Conservation (phyloP, 2,113 vertebrate species). For the Glareola pratincola region DNA sequence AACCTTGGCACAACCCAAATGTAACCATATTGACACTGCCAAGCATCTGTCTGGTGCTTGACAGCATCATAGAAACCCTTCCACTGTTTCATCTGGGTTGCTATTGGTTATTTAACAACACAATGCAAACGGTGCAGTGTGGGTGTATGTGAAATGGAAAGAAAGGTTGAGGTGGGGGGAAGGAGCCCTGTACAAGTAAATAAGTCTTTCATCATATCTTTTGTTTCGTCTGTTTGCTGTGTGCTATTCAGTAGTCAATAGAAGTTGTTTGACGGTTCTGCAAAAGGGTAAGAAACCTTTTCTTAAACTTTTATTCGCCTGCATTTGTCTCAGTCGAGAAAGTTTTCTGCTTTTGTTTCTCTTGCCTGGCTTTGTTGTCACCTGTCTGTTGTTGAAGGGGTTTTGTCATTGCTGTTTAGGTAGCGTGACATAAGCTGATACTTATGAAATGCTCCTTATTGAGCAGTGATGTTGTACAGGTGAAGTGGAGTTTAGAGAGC, state of each 20-base stretch:
- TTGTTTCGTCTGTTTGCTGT: conserved; percentile 73
- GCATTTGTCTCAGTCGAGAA: conserved; percentile 46
- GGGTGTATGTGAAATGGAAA: conserved; percentile 64
- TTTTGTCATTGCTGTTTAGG: neutral
- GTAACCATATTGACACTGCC: conserved; percentile 19
- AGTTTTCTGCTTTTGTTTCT: conserved; percentile 60
- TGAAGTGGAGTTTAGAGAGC: conserved; percentile 20
- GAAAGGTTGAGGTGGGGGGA: conserved; percentile 58
- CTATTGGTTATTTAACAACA: conserved; percentile 73
- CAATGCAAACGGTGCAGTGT: conserved; percentile 59
- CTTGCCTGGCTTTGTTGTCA: neutral
- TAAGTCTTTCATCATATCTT: conserved; percentile 72
- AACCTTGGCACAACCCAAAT: neutral
- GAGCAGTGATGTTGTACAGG: neutral
- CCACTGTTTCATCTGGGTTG: conserved; percentile 50
- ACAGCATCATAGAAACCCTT: conserved; percentile 52
- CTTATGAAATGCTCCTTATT: neutral
- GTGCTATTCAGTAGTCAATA: conserved; percentile 70
- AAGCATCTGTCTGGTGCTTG: conserved; percentile 66
- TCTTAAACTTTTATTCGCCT: conserved; percentile 60
- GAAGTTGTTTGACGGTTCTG: conserved; percentile 61
- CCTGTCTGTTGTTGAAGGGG: conserved; percentile 1
- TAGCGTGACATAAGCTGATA: neutral
- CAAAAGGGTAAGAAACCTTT: conserved; percentile 57
- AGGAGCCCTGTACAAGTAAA: conserved; percentile 64